These are phyloP conservation scores for Molanna angustata DNA, from an alignment of 2,888 invertebrate genomes.

Conservation along the genomic window DNA sequence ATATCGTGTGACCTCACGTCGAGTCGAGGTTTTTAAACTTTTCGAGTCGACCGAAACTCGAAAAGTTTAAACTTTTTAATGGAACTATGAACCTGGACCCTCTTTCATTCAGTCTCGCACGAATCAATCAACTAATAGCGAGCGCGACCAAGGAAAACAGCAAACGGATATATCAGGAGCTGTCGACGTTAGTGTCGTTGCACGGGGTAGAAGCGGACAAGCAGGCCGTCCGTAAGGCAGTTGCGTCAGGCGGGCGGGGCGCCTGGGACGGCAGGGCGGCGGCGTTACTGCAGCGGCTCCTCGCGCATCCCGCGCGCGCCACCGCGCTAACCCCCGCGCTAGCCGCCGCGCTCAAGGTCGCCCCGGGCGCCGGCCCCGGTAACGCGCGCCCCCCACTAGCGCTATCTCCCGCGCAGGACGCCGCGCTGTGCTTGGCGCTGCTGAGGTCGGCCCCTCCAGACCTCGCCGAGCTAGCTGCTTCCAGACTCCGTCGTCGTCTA, in stretches of 20 bases:
- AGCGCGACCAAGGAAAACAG: constrained; percentile 95
- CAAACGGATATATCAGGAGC: constrained; percentile 84
- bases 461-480: constrained; percentile 68
- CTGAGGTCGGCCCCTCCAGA: constrained; percentile 78
- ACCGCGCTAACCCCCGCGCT: constrained; percentile 22
- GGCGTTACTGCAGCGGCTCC: constrained; percentile 20
- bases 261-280: constrained; percentile 17
- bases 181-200: constrained; percentile 48
- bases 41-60: constrained; percentile 27
- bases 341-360: constrained; percentile 15
- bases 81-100: constrained; percentile 99
- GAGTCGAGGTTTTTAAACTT: constrained; percentile 27
- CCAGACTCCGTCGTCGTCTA: constrained; percentile 77
- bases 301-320: constrained; percentile 26
- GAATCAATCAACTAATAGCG: constrained; percentile 96
- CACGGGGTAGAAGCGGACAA: constrained; percentile 25
- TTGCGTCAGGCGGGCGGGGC: constrained; percentile 26
- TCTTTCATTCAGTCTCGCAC: constrained; percentile 97
- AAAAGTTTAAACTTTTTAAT: constrained; percentile 36
- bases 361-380: constrained; percentile 38
- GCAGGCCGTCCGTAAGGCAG: constrained; percentile 19
- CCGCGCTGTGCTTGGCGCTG: constrained; percentile 83
- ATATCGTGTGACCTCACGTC: constrained; percentile 2
- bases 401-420: constrained; percentile 86
- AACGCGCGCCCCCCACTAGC: constrained; percentile 82